These are phyloP conservation scores for Drosophila prolongata DNA, from an alignment of 2,888 invertebrate species.

Conservation along the genomic window DNA sequence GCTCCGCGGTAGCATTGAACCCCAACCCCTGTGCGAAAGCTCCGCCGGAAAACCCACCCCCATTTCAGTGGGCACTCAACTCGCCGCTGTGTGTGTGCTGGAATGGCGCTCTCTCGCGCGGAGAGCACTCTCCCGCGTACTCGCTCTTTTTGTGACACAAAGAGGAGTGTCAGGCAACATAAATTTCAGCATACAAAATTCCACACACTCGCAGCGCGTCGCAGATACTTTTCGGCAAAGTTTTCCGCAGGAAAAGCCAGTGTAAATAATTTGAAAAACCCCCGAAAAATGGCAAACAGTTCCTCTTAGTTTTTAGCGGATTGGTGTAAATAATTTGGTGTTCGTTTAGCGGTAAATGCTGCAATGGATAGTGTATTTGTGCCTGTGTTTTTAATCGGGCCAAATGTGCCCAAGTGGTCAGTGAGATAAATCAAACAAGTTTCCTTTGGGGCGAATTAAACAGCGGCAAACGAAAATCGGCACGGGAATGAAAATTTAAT, in stretches of 20 bases:
- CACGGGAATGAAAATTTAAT: slow-evolving; percentile 42
- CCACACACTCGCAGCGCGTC: slow-evolving; percentile 70
- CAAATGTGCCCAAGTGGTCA: slow-evolving; percentile 67
- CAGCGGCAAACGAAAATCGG: slow-evolving; percentile 18
- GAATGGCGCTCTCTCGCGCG: slow-evolving; percentile 46
- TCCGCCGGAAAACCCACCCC: slow-evolving; percentile 59
- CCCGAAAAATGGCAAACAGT: slow-evolving; percentile 61
- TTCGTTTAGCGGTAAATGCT: slow-evolving; percentile 62
- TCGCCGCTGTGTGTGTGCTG: slow-evolving; percentile 49
- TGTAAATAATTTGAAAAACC: slow-evolving; percentile 60
- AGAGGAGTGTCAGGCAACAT: slow-evolving; percentile 77
- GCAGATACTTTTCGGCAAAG: slow-evolving; percentile 73
- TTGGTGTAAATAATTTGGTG: slow-evolving; percentile 46
- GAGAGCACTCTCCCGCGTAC: slow-evolving; percentile 20
- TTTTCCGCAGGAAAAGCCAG: slow-evolving; percentile 66
- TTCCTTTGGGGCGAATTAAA: slow-evolving; percentile 49
- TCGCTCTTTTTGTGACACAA: slow-evolving; percentile 64
- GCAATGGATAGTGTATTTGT: slow-evolving; percentile 20
- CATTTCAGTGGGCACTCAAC: neutral
- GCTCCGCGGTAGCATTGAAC: slow-evolving; percentile 21
- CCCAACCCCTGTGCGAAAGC: slow-evolving; percentile 55
- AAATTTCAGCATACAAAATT: slow-evolving; percentile 78
- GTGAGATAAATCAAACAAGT: slow-evolving; percentile 76
- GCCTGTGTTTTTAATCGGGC: slow-evolving; percentile 22
- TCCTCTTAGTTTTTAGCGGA: slow-evolving; percentile 61